Evolutionary conservation across 2,113 vertebrate species (phyloP), one percentile per base, ranked within the genome.

Genomic region (Chaetodon trifascialis): DNA sequence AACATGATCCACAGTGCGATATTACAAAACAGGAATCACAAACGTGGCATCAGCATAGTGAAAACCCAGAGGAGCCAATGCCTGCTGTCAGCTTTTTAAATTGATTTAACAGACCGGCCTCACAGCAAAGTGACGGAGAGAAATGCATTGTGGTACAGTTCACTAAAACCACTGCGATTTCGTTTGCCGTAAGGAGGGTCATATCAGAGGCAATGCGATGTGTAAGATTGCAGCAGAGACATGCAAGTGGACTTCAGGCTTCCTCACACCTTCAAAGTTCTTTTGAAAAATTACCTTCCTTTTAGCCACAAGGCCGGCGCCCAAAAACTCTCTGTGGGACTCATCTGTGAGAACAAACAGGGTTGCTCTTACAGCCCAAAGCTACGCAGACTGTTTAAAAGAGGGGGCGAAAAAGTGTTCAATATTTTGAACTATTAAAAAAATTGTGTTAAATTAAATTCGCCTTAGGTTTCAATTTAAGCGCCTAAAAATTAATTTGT

Each of bases 281-380:
- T 66, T 79, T 64, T 72, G 65, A 85, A 78, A 79, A 80, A 58
- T 70, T 17, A 60, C 52, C 38, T 66, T 55, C 11, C 6, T 73
- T 73, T 64, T 65, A 36, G 52, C 72, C 65, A 76, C 12, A 44
- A 83, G 75, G 66, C 83, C 42, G 1, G 14, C 59, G 65, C 36
- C 81, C 62, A 62, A 19, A 80, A 70, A 44, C 62, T 64, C 70
- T 80, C 65, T 10, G 54, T 59, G 73, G 38, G 59, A 81, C 71
- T 80, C 76, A 79, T 89, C 67, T 86, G 62, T 65, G 44, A 78
- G 67, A 86, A 75, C 40, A 79, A 81, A 82, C 80, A 81, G 36
- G 60, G 54, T 40, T 51, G 36, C 58, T 82, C 65, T 58, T 7
- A 63, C n/a, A 75, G 85, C 77, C 81, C 10, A 64, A n/a, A 80